phyloP scores from a whole-genome alignment of 2,797 vertebrate genomes.

The Poecilia gillii region DNA sequence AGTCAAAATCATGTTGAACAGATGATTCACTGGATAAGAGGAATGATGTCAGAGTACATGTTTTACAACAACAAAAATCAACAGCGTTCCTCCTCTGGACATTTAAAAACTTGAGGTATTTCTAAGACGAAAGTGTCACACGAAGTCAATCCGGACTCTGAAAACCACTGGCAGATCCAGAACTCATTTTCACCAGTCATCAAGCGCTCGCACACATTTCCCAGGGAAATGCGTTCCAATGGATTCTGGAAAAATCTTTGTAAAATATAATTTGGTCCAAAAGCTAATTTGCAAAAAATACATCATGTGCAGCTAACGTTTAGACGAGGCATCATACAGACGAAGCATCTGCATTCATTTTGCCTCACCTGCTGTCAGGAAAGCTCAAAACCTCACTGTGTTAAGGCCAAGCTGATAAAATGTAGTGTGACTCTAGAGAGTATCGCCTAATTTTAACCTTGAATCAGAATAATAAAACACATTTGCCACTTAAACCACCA shows the following conservation, averaged over 20 bases:
- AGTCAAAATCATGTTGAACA: not conserved
- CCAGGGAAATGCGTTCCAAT: constrained; percentile 25
- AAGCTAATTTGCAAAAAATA: constrained; percentile 82
- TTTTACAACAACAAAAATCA: not conserved
- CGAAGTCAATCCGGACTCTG: not conserved
- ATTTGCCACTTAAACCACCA: constrained; percentile 25
- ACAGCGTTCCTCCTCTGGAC: not conserved
- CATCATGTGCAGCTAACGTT: constrained; percentile 71
- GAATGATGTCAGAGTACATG: not conserved
- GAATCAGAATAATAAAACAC: not conserved
- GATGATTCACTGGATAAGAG: not conserved
- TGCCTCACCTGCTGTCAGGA: constrained; percentile 36
- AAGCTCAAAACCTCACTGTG: constrained; percentile 21
- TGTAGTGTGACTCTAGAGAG: constrained; percentile 41
- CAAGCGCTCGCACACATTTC: not conserved
- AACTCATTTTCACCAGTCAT: no score
- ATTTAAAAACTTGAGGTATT: constrained; percentile 6
- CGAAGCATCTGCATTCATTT: not conserved
- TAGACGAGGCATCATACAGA: constrained; percentile 50
- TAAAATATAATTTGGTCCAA: constrained; percentile 86
- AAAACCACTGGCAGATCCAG: not conserved
- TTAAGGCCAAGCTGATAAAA: constrained; percentile 59
- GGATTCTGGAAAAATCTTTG: constrained; percentile 62
- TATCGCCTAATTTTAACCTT: constrained; percentile 23
- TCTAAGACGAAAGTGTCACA: not conserved